Conservation (phyloP, 2,113 vertebrate species). For the Tragelaphus imberbis region DNA sequence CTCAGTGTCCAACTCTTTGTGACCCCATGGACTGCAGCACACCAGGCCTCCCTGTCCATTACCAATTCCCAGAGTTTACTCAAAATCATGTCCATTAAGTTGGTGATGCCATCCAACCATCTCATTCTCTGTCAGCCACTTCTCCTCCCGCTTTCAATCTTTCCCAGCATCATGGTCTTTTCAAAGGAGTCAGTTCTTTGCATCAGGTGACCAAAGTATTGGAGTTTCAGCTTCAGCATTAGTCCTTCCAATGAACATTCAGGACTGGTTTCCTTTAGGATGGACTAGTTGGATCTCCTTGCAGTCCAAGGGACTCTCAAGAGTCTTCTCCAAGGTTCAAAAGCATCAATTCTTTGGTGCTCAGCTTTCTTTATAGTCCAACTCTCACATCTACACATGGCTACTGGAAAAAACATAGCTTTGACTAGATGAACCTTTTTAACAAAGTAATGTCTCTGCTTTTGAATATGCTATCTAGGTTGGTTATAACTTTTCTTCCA, state of each 20-base stretch:
- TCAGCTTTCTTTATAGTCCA: not conserved
- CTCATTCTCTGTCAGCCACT: not conserved
- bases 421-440: not conserved
- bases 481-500: not conserved
- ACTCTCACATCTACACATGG: not conserved
- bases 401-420: not conserved
- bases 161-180: not conserved
- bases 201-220: not conserved
- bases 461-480: not conserved
- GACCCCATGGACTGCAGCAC: not conserved
- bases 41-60: not conserved
- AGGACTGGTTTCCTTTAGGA: not conserved
- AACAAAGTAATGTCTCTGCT: not conserved
- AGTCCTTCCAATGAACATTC: not conserved
- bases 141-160: rapidly evolving
- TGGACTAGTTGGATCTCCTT: not conserved
- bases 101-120: not conserved
- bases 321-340: not conserved
- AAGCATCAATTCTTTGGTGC: not conserved
- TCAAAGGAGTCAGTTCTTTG: not conserved
- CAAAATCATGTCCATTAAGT: not conserved
- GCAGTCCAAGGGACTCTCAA: not conserved
- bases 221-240: not conserved
- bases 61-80: not conserved
- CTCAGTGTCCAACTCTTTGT: not conserved